Conservation (phyloP, 2,113 vertebrate species). For the Nycticryphes semicollaris region DNA sequence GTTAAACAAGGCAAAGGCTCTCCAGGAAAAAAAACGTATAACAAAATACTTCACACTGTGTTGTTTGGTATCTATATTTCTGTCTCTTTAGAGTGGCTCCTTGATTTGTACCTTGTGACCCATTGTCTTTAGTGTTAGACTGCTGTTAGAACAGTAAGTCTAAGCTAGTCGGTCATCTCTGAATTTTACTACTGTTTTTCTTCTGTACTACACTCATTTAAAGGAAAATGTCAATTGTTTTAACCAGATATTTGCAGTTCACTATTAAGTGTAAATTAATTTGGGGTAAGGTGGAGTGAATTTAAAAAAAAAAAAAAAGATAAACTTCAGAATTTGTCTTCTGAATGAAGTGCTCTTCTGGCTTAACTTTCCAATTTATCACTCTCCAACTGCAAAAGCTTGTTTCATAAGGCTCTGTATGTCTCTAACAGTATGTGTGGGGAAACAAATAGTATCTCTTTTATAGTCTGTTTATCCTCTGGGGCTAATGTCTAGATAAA, state of each 20-base stretch:
- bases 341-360: background rate
- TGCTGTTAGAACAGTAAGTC: background rate
- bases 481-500: background rate
- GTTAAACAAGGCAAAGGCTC: background rate
- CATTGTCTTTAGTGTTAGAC: background rate
- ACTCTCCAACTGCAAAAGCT: background rate
- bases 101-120: background rate
- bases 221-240: background rate
- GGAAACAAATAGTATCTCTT: background rate
- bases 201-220: background rate
- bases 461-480: background rate
- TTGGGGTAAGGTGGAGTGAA: background rate
- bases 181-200: background rate
- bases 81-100: background rate
- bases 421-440: background rate
- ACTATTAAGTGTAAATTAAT: background rate
- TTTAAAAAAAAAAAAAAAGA: background rate
- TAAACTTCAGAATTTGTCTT: background rate
- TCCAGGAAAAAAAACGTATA: no score
- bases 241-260: background rate
- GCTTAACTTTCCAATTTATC: background rate
- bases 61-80: no score
- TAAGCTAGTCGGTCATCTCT: background rate
- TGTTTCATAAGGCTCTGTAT: background rate
- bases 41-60: no score